Evolutionary conservation across 2,113 vertebrate genomes (phyloP).

Genomic region (Sterna hirundo): DNA sequence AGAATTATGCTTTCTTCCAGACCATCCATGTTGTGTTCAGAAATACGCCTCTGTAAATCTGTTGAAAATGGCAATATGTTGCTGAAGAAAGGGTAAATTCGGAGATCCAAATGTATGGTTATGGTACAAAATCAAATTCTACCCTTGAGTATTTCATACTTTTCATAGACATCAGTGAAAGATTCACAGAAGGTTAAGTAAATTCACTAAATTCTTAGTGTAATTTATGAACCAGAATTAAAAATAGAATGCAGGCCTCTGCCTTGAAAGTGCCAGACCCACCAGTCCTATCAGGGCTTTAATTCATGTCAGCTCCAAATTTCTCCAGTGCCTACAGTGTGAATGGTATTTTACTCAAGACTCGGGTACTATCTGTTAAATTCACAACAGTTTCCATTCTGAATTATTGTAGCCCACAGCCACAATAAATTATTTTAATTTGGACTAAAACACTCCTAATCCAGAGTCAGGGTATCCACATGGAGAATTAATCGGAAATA

Average conservation of each 20-base stretch:
- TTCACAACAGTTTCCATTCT: not conserved
- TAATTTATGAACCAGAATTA: not conserved
- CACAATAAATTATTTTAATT: not conserved
- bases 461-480: not conserved
- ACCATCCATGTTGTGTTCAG: not conserved
- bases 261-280: not conserved
- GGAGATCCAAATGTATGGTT: not conserved
- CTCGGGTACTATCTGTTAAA: not conserved
- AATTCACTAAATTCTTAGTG: not conserved
- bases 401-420: not conserved
- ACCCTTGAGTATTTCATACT: not conserved
- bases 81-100: not conserved
- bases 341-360: not conserved
- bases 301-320: not conserved
- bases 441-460: not conserved
- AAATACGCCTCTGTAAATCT: not conserved
- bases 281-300: not conserved
- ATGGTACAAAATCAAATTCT: not conserved
- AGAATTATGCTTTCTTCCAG: not conserved
- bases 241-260: not conserved
- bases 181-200: not conserved
- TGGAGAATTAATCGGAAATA: not conserved
- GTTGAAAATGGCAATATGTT: not conserved
- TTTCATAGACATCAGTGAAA: not conserved
- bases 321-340: not conserved